These are phyloP conservation scores for Marasmarcha lunaedactyla DNA, from an alignment of 2,888 invertebrate genomes.

Conservation along the genomic window DNA sequence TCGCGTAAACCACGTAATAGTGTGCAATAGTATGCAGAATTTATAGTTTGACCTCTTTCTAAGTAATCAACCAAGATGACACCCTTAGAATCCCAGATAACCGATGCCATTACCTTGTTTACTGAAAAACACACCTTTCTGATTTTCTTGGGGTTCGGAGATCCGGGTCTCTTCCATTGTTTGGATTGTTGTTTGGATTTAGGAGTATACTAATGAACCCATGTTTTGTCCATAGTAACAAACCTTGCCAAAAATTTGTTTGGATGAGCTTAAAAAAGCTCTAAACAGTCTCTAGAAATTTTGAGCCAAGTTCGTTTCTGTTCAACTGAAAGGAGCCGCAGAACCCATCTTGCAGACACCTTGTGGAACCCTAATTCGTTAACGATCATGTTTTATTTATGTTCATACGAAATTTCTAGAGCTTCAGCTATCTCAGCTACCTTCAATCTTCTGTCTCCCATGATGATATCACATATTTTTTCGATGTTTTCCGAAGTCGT, in stretches of 20 bases:
- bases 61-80: neutral
- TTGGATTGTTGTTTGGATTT: conserved; percentile 2
- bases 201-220: conserved; percentile 5
- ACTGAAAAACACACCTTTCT: neutral
- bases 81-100: conserved; percentile 6
- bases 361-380: conserved; percentile 11
- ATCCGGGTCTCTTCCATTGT: conserved; percentile 1
- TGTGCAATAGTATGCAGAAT: neutral
- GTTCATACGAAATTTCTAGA: conserved; percentile 2
- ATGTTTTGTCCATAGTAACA: conserved; percentile 5
- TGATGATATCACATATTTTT: conserved; percentile 13
- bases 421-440: conserved; percentile 13
- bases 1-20: neutral
- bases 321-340: conserved; percentile 10
- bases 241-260: conserved; percentile 4
- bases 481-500: conserved; percentile 10
- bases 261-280: conserved; percentile 10
- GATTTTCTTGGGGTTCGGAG: conserved; percentile 2
- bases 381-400: conserved; percentile 10
- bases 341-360: conserved; percentile 12
- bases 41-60: neutral
- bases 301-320: conserved; percentile 9
- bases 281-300: conserved; percentile 12
- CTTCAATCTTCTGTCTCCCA: conserved; percentile 13
- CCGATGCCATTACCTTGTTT: conserved; percentile 3